Evolutionary conservation across 1,140 invertebrate genomes (phyloP).

Genomic region (Oryzaephilus surinamensis): DNA sequence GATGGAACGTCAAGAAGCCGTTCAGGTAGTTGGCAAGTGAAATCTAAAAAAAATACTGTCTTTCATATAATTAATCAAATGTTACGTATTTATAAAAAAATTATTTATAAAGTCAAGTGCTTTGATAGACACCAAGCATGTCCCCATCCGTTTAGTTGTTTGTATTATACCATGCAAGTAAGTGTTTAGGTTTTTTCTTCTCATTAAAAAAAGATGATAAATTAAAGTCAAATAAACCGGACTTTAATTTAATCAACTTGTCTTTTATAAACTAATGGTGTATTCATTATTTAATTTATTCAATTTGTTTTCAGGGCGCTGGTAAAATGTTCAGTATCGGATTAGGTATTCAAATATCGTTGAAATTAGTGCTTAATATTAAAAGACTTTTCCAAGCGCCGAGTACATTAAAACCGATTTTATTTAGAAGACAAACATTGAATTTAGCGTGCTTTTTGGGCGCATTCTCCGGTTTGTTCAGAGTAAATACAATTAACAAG

Average conservation of each 20-base stretch:
- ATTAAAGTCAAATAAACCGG: too few relatives aligned
- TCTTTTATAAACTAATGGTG: neutral
- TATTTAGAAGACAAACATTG: slow-evolving; percentile 46
- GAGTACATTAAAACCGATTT: slow-evolving; percentile 37
- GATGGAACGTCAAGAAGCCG: slow-evolving; percentile 12
- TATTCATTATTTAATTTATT: slow-evolving; percentile 6
- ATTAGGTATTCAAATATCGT: slow-evolving; percentile 44
- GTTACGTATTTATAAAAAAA: slow-evolving; percentile 37
- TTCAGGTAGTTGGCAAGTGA: slow-evolving; percentile 16
- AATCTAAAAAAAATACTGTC: slow-evolving; percentile 25
- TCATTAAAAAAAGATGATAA: too few relatives aligned
- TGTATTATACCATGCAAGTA: slow-evolving; percentile 45
- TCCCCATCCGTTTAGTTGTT: slow-evolving; percentile 51
- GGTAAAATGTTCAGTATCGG: slow-evolving; percentile 48
- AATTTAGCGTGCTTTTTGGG: slow-evolving; percentile 52
- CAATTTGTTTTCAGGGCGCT: slow-evolving; percentile 41
- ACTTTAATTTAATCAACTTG: neutral
- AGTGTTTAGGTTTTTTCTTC: slow-evolving; percentile 9
- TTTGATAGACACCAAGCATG: slow-evolving; percentile 44
- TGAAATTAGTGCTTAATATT: slow-evolving; percentile 45
- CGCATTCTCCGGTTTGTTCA: slow-evolving; percentile 51
- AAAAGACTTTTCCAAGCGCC: slow-evolving; percentile 41
- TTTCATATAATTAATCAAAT: slow-evolving; percentile 37
- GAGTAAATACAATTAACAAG: slow-evolving; percentile 44
- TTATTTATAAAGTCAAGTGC: slow-evolving; percentile 41